Base-by-base conservation (phyloP, 2,113 vertebrate species). In the Pseudorasbora parva region DNA sequence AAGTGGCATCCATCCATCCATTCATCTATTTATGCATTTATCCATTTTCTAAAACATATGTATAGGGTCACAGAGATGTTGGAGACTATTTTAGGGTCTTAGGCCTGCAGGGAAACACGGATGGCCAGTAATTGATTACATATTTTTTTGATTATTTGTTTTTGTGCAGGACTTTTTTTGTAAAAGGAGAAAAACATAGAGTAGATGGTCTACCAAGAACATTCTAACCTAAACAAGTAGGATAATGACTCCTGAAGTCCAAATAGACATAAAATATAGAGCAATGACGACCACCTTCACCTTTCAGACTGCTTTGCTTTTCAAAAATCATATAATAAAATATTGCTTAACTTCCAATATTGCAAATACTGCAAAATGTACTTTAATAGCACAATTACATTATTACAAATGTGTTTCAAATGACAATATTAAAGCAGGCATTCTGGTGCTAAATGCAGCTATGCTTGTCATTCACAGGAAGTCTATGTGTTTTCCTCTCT, bases 401-500 rank as follows among this genome's bases (percentile, higher is more conserved):
- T 19, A 17, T 51, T 7, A 19, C 5, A 51, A 19, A 19, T 51
- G 49, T 19, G 49, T 19, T 54, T 54, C 0, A 54, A 54, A 54
- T 19, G 51, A 21, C 64, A 37, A 21, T 10, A 19, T 68, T 66
- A 68, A 68, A 19, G 37, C 8, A 64, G 60, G 64, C 8, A 21
- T 8, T 68, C 17, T 68, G 30, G 30, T 68, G 30, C 33, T 68
- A 8, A 37, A 68, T 54, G 51, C 1, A 66, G 30, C 30, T 64
- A 33, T 14, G 27, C 37, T 37, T 37, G 30, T 43, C 66, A 59
- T 47, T 73, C 25, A 15, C 51, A 72, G 76, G 75, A 73, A 72
- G 66, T 72, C 23, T 30, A 57, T 11, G 62, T 82, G 59, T 82
- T 59, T 82, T n/a, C 68, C 73, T 30, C 8, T 45, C 68, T 57